Evolutionary conservation across 2,113 vertebrate genomes (phyloP), one percentile per base, ranked within the genome.

Genomic region (Neolamprologus modestus): DNA sequence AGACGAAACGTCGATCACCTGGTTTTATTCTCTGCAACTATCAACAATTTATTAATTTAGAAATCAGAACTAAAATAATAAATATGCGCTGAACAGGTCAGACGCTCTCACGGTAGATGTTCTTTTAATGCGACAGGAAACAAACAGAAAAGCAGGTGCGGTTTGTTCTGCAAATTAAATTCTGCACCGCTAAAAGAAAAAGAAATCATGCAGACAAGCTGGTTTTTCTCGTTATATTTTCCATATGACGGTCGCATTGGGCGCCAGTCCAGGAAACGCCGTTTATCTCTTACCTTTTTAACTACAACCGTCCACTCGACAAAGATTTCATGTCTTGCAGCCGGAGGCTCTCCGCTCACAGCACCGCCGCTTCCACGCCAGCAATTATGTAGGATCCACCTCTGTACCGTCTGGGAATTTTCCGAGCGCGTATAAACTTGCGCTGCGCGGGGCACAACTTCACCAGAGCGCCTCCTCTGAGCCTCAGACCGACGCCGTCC

Each of bases 241-340:
- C 12, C 16, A 82, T n/a, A 42, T 19, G 3, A 31, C 47, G 17
- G 8, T 33, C 1, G 7, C 66, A 1, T 2, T 33, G 26, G 26
- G 4, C 3, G 28, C 2, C 35, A 82, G 3, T 8, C 17, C 42
- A 40, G 3, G 3, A 71, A 81, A 55, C 9, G 19, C 28, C 13
- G 82, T 21, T 14, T 4, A n/a, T 37, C 6, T 53, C 89, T 91
- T 92, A 93, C 92, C 93, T 92, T 83, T 89, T 24, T 4, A 50
- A 90, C 42, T 89, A 82, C 12, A 86, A 31, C 17, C 76, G 33
- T 82, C 63, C 82, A 4, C 80, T 37, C 40, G 80, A 80, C 55
- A 84, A 5, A 86, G 84, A 42, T 68, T 37, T 88, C 91, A 93
- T 90, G 7, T 55, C 87, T 21, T 53, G 66, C 59, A 54, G 68